phyloP scores from a whole-genome alignment of 2,888 invertebrate genomes.

The Tolmerus cingulatus region DNA sequence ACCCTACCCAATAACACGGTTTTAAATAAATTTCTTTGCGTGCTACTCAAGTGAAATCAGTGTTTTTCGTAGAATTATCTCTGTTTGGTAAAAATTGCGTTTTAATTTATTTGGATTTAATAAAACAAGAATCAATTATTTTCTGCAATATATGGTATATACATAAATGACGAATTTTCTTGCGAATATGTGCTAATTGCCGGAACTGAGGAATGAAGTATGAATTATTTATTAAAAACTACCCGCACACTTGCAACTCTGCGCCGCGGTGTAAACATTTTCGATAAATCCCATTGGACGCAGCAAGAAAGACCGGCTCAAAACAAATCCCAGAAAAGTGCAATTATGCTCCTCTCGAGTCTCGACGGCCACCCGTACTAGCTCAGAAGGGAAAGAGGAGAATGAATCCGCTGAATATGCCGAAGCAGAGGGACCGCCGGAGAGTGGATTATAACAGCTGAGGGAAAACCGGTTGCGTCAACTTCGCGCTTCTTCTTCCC shows the following conservation, averaged over 20 bases:
- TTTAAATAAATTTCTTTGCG: too few species aligned
- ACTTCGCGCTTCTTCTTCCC: neutral
- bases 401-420: neutral
- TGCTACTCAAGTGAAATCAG: too few species aligned
- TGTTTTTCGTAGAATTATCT: too few species aligned
- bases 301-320: slow-evolving; percentile 29
- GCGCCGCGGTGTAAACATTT: neutral
- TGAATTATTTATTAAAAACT: neutral
- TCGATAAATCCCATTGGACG: neutral
- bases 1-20: too few species aligned
- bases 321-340: slow-evolving; percentile 18
- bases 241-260: neutral
- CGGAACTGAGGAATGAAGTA: neutral
- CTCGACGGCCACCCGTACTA: neutral
- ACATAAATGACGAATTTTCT: too few species aligned
- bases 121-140: too few species aligned
- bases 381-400: neutral
- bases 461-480: neutral
- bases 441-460: neutral
- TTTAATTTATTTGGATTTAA: too few species aligned
- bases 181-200: too few species aligned
- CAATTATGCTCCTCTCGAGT: neutral
- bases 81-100: too few species aligned
- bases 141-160: too few species aligned
- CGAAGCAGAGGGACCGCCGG: neutral